Percentiles rank a stretch among this genome's conserved stretches.
These are phyloP conservation scores for Pardalotus punctatus DNA, from an alignment of 2,113 vertebrate genomes.

Conservation along the genomic window DNA sequence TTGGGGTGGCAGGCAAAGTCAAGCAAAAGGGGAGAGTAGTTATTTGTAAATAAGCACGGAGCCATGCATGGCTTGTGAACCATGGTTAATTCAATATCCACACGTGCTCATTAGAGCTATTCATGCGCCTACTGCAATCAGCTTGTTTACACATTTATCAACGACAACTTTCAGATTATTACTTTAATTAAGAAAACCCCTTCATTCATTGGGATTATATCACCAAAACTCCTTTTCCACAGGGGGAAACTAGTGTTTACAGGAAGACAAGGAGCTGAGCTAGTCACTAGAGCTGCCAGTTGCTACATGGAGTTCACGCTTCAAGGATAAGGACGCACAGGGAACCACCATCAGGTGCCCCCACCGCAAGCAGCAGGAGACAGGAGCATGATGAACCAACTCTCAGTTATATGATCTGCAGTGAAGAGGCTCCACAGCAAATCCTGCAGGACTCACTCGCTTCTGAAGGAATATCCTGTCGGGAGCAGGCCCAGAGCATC, in stretches of 20 bases:
- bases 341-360: background rate
- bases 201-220: slow-evolving; percentile 57
- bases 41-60: slow-evolving; percentile 61
- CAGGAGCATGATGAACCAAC: background rate
- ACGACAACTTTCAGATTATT: slow-evolving; percentile 71
- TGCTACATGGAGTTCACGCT: background rate
- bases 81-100: slow-evolving; percentile 75
- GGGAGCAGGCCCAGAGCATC: background rate
- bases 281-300: slow-evolving; percentile 1
- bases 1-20: background rate
- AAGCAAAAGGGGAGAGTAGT: slow-evolving; percentile 28
- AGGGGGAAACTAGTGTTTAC: slow-evolving; percentile 11
- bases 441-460: background rate
- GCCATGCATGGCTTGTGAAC: slow-evolving; percentile 70
- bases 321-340: background rate
- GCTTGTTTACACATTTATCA: slow-evolving; percentile 75
- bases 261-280: slow-evolving; percentile 20
- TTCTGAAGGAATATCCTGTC: background rate
- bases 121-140: slow-evolving; percentile 66
- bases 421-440: background rate
- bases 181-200: slow-evolving; percentile 74
- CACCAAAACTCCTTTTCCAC: slow-evolving; percentile 44
- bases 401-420: accelerated
- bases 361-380: background rate
- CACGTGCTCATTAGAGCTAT: slow-evolving; percentile 76